Base-by-base conservation (phyloP, 2,113 vertebrate genomes). In the Xenopus laevis region DNA sequence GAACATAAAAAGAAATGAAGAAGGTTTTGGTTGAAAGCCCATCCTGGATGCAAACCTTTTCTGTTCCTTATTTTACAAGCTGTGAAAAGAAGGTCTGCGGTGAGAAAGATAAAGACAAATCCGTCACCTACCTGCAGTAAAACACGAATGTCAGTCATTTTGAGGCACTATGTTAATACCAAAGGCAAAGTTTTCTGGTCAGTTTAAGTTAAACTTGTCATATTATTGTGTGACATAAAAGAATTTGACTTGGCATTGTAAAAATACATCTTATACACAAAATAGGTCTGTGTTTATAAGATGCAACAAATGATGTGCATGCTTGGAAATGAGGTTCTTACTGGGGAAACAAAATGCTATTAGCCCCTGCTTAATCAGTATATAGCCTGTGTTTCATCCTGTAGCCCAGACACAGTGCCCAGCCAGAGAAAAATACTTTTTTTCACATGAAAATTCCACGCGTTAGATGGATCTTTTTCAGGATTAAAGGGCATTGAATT, bases 231-330 rank as follows among this genome's bases (percentile, higher is more conserved):
- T 59, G 72, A 68, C 65, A 68, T 68, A 27, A 74, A 72, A 74
- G 63, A 15, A 66, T 66, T 75, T 68, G 21, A 61, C 45, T 68
- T 75, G 72, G 65, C 72, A 40, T 53, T 50, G 72, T 75, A 68
- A 75, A 74, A 74, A 52, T 33, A 44, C 50, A 62, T 30, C 68
- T 75, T 75, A 68, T 75, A 53, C 65, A 75, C 72, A 68, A 75
- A 53, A 75, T 45, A 68, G 17, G 45, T 44, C 65, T 62, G 57
- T 75, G 59, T 68, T 75, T 68, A 44, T 62, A 68, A 44, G 59
- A 68, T 44, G 58, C 17, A 45, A 63, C 44, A 75, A 68, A 75
- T 68, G 30, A 69, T 55, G 47, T 44, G 73, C 27, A 30, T 55
- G 27, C 58, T 69, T 50, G 30, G 59, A 53, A 68, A 23, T 50